Base-by-base conservation (phyloP, 2,113 vertebrate species). In the Misgurnus anguillicaudatus region DNA sequence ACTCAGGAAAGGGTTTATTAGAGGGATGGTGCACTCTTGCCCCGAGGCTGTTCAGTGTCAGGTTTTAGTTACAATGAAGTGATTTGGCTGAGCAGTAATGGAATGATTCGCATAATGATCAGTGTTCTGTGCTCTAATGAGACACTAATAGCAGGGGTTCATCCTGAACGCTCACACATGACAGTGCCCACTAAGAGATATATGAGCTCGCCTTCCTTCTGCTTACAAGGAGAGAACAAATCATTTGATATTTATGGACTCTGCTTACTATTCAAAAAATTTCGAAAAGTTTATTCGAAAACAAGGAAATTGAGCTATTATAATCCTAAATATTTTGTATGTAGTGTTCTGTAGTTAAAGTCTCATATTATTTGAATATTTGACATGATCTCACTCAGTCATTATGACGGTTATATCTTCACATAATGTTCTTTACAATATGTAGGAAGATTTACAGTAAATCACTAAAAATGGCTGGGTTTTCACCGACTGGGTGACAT, bases 121-220 rank as follows among this genome's bases (percentile, higher is more conserved):
- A 64, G 83, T 87, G 79, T 85, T 85, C 82, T 65, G 64, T 80
- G 53, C 55, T 87, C 72, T 82, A 72, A 79, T 87, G 86, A 61
- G 67, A 82, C 83, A 75, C 76, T 77, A 51, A 66, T 36, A 13
- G 19, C 63, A 82, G 67, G 69, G 57, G 70, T 58, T 73, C 70
- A 41, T 6, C 58, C 71, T 82, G 78, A 77, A 66, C 53, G 61
- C 74, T 73, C 42, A 60, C 68, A 81, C 71, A 82, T 47, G 51
- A 36, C 7, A 14, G 66, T 31, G 79, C 79, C 78, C 48, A 71
- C 75, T 82, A 80, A 80, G 65, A 78, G 70, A 81, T 21, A 70
- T 58, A 58, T 17, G 19, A 64, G 61, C 16, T 58, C 45, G 4
- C 36, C 47, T 38, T n/a, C 5, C n/a, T 67, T 60, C 39, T 45